Percentiles rank a stretch among this genome's conserved stretches.
phyloP scores from a whole-genome alignment of 2,888 invertebrate genomes.

The Ectemnius continuus region DNA sequence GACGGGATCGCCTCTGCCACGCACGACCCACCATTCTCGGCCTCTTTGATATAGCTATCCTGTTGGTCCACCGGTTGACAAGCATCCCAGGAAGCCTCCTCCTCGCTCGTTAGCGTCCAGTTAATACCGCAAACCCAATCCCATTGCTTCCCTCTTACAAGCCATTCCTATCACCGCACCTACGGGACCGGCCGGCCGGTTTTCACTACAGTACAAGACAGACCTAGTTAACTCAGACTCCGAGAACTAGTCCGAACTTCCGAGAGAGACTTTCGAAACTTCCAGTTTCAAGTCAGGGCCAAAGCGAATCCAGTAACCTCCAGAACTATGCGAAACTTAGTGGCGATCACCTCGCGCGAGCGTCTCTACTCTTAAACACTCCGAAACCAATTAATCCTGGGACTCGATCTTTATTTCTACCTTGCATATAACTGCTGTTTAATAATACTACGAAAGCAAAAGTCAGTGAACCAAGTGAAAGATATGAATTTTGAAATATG shows the following conservation, averaged over 20 bases:
- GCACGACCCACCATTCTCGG: conserved; percentile 47
- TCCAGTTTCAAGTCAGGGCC: conserved; percentile 12
- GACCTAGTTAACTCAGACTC: too few relatives aligned
- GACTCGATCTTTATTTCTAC: too few relatives aligned
- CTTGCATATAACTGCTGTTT: too few relatives aligned
- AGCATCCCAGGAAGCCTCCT: too few relatives aligned
- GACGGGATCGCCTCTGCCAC: conserved; percentile 46
- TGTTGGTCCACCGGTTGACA: too few relatives aligned
- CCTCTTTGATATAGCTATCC: too few relatives aligned
- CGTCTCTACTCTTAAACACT: too few relatives aligned
- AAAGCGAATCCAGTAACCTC: conserved; percentile 11
- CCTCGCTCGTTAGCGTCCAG: not conserved
- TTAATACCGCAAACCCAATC: conserved; percentile 13
- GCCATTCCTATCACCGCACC: not conserved
- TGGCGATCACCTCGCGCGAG: not conserved
- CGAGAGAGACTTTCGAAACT: conserved; percentile 16
- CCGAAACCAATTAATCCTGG: too few relatives aligned
- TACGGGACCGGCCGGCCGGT: not conserved
- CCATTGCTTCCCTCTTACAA: not conserved
- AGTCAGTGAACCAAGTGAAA: too few relatives aligned
- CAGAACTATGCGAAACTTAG: conserved; percentile 38
- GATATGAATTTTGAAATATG: too few relatives aligned
- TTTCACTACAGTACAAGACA: not conserved
- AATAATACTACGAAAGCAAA: too few relatives aligned
- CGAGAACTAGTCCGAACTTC: too few relatives aligned